phyloP scores from a whole-genome alignment of 2,888 invertebrate genomes.

The Prostheceraeus crozeri region DNA sequence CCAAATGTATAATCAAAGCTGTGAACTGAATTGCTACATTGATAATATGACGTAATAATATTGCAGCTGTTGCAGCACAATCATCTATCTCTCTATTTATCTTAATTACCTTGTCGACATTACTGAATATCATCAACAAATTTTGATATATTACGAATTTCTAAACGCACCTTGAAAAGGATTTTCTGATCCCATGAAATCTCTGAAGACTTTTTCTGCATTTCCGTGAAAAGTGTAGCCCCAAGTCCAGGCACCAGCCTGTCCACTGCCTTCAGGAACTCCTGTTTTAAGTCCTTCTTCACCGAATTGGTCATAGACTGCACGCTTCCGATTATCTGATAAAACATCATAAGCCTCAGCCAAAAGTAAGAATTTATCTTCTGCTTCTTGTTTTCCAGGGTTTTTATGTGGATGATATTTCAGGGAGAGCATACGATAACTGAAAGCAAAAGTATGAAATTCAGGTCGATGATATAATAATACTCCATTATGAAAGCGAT shows the following conservation, averaged over 20 bases:
- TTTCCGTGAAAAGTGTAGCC: conserved; percentile 70
- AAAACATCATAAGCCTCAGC: conserved; percentile 58
- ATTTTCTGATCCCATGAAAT: conserved; percentile 74
- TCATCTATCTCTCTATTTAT: no score
- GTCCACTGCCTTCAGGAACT: conserved; percentile 62
- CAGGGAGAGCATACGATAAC: conserved; percentile 54
- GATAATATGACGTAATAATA: no score
- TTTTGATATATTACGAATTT: no score
- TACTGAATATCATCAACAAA: no score
- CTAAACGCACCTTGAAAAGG: conserved; percentile 62
- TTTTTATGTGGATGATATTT: conserved; percentile 57
- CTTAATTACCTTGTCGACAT: no score
- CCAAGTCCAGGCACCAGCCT: conserved; percentile 54
- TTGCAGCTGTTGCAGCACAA: no score
- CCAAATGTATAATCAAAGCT: no score
- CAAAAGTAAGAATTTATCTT: conserved; percentile 49
- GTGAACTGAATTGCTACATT: no score
- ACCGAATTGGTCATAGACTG: conserved; percentile 80
- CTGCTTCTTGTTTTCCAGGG: conserved; percentile 47
- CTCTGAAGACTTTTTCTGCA: conserved; percentile 58
- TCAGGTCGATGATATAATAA: no score
- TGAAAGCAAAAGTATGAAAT: conserved; percentile 41
- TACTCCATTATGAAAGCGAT: no score
- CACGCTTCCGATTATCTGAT: conserved; percentile 57
- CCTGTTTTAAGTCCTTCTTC: conserved; percentile 77